Base-by-base conservation (phyloP, 2,797 vertebrate genomes). In the Acanthornis magna region DNA sequence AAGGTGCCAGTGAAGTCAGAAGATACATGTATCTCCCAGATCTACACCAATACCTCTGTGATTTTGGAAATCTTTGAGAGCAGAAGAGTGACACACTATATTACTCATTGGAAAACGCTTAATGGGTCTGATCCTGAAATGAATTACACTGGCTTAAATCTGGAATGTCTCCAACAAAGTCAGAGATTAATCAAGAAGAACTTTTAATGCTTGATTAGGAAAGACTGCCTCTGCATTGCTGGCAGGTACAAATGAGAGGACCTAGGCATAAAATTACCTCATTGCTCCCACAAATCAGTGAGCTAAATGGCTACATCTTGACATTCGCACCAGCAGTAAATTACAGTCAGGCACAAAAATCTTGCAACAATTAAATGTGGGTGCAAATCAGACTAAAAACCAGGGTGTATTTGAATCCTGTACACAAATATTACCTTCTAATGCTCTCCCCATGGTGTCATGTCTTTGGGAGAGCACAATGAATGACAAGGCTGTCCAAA, bases 211-310 rank as follows among this genome's bases (percentile, higher is more conserved):
- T 91, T 93, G 94, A 93, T 96, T 93, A 95, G 85, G 89, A 91
- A 70, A 96, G 91, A 91, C 93, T 93, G 74, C 45, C 63, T 94
- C 73, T 94, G 88, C 74, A 70, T 71, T 93, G 83, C 83, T 95
- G 93, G 96, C 91, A 95, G 94, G 91, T 92, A 96, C 83, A 95
- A 96, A 96, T 93, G 93, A 96, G 60, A 95, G 40, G 94, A 95
- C 80, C 85, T 74, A 91, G 67, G 85, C 85, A 93, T 95, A 94
- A 93, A 96, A 96, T 96, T 96, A 96, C 95, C 88, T 93, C 91
- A 97, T 84, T 95, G 95, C 91, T 91, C 85, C 95, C 93, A 96
- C 93, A 94, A 97, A 95, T 95, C 95, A 95, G 94, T 73, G 92
- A 95, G 80, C 88, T 94, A 96, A 96, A 94, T 57, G 83, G 95